Evolutionary conservation across 2,113 vertebrate genomes (phyloP).

Genomic region (Podilymbus podiceps): DNA sequence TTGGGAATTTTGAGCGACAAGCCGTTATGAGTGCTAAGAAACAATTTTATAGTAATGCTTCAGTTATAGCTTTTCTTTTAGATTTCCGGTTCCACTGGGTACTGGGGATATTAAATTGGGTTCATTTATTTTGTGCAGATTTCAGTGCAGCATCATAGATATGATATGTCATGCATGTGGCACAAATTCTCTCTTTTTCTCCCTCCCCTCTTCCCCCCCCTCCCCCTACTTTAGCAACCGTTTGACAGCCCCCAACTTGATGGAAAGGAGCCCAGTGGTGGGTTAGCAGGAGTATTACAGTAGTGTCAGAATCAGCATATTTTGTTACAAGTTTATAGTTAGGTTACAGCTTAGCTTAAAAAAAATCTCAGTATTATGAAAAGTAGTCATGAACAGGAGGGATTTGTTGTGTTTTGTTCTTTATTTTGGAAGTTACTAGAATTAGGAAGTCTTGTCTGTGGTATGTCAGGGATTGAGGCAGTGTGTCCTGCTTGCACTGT

Average conservation of each 20-base stretch:
- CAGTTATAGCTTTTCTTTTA: slow-evolving; percentile 32
- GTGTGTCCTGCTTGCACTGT: neutral
- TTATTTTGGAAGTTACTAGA: neutral
- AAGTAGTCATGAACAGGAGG: neutral
- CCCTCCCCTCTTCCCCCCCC: no score
- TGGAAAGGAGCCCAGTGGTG: neutral
- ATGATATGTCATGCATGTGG: neutral
- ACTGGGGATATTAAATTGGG: slow-evolving; percentile 13
- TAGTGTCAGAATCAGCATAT: neutral
- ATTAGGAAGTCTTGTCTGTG: neutral
- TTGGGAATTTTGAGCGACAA: slow-evolving; percentile 38
- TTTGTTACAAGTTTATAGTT: neutral
- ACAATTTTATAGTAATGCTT: slow-evolving; percentile 54
- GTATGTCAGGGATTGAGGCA: neutral
- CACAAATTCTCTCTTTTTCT: neutral
- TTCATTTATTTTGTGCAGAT: slow-evolving; percentile 31
- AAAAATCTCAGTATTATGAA: neutral
- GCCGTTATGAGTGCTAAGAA: slow-evolving; percentile 31
- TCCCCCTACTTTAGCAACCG: neutral
- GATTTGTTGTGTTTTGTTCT: neutral
- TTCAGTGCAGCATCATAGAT: neutral
- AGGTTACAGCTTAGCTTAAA: neutral
- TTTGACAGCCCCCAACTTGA: neutral
- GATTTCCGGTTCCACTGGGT: slow-evolving; percentile 14
- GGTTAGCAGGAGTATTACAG: neutral